Conservation (phyloP, 2,888 invertebrate genomes). For the Zaprionus lineosus region DNA sequence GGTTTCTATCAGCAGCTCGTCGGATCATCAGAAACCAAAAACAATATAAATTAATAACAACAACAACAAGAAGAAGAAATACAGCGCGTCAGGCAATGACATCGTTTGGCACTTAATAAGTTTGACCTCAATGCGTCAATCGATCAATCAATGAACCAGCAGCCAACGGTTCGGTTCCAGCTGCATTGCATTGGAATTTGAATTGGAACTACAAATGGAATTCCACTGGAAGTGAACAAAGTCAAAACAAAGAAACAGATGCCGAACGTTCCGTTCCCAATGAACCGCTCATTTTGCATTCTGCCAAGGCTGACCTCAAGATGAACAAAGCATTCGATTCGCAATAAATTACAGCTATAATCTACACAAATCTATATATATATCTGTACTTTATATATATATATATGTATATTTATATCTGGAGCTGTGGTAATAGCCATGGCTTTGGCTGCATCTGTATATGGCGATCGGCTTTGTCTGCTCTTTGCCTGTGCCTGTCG, state of each 20-base stretch:
- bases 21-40: conserved; percentile 16
- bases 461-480: not conserved
- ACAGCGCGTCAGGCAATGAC: conserved; percentile 65
- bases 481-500: conserved; percentile 6
- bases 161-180: conserved; percentile 36
- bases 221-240: not conserved
- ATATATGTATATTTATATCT: too few species aligned
- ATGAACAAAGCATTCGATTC: conserved; percentile 32
- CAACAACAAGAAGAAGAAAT: too few species aligned
- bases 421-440: too few species aligned
- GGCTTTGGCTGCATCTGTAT: conserved; percentile 2
- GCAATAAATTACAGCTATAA: conserved; percentile 8
- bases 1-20: conserved; percentile 9
- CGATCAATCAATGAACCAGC: conserved; percentile 64
- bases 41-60: not conserved
- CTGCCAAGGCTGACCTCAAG: conserved; percentile 46
- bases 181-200: conserved; percentile 37
- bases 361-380: not conserved
- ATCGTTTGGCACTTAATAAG: conserved; percentile 67
- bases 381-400: not conserved
- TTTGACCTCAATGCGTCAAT: conserved; percentile 60
- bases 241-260: too few species aligned
- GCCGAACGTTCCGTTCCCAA: too few species aligned
- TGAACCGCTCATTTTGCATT: conserved; percentile 35
- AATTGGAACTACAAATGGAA: conserved; percentile 8